Evolutionary conservation across 2,113 vertebrate species (phyloP), one percentile per base, ranked within the genome.

Genomic region (Prionailurus viverrinus): DNA sequence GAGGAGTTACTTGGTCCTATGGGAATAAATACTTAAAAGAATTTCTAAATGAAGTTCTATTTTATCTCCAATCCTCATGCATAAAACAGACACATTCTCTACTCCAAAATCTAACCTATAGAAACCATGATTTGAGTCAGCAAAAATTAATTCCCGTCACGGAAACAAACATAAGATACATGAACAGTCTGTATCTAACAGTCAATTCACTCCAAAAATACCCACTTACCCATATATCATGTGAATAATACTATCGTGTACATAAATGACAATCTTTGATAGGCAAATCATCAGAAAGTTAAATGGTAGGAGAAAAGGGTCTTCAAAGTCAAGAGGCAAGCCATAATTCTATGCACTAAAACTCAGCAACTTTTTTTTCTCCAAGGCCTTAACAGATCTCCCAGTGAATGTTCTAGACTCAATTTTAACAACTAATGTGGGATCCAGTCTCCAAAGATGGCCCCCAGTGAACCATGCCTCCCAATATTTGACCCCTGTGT

Each of bases 71-170:
- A 36, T 93, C 25, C 79, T 89, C 25, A 55, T 1, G 4, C 51
- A 25, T 33, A 82, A 90, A 93, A 76, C 45, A 90, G 33, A 55
- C 6, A 45, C 29, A 51, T 23, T 85, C 27, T 81, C 13, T 79
- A n/a, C 21, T 91, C 15, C 45, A 84, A 71, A 68, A 4, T 41
- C 39, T 29, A 91, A n/a, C 14, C 39, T 81, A 63, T 3, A 81
- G 45, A 41, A 90, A 78, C 45, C 31, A n/a, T 78, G 45, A 29
- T 33, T 55, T 65, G 68, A 85, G 33, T 91, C n/a, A 48, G 63
- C 36, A 84, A 86, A 97, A 95, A 48, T 82, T 29, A 91, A 92
- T 91, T 96, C 31, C 25, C 55, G 41, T 61, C 16, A 16, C 4
- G 12, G 58, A 94, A 90, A 36, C 21, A 41, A 93, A 84, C 9